These are phyloP conservation scores for Spheniscus humboldti DNA, from an alignment of 2,797 vertebrate species.

Conservation along the genomic window DNA sequence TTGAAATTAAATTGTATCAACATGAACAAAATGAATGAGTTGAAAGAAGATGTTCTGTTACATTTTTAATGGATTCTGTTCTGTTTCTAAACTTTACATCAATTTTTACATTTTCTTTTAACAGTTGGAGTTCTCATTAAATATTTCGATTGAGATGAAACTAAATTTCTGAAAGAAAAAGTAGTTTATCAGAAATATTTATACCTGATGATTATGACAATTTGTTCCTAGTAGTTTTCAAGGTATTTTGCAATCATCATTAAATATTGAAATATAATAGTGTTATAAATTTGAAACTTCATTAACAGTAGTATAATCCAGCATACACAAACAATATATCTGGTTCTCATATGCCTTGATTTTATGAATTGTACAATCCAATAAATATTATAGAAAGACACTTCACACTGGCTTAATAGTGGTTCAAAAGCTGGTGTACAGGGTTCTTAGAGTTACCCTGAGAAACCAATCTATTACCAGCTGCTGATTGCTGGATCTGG, in stretches of 20 bases:
- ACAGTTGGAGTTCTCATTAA: neutral
- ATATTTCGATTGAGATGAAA: neutral
- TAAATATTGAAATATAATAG: neutral
- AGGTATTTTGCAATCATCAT: neutral
- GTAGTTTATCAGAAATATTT: neutral
- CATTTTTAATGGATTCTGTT: neutral
- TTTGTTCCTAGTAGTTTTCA: neutral
- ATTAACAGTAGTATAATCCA: neutral
- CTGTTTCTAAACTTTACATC: neutral
- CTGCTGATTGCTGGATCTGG: neutral
- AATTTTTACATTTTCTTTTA: neutral
- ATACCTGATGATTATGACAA: neutral
- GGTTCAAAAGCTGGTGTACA: neutral
- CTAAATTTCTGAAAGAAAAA: neutral
- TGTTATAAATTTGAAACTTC: neutral
- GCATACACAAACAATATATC: neutral
- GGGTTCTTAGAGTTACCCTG: neutral
- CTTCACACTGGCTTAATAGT: neutral
- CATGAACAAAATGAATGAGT: neutral
- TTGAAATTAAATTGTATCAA: neutral
- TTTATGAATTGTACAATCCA: neutral
- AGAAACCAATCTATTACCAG: neutral
- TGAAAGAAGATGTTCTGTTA: neutral
- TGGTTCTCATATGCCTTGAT: neutral
- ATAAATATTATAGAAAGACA: neutral